Conservation (phyloP, 2,113 vertebrate species). For the Heterochromis multidens region DNA sequence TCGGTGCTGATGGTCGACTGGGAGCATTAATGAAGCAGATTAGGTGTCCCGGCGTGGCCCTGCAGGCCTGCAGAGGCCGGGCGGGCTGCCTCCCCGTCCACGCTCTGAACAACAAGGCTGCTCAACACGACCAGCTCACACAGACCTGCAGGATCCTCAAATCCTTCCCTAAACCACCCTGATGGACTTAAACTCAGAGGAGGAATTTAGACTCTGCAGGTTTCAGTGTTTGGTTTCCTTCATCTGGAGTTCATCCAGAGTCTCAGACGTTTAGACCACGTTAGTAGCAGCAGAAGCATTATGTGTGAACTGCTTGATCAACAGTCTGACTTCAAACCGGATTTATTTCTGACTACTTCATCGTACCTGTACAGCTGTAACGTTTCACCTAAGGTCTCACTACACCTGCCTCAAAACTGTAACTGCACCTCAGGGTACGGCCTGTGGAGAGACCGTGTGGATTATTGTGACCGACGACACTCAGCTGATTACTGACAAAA, state of each 20-base stretch:
- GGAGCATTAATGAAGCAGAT: conserved; percentile 76
- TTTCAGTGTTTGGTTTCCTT: too few relatives aligned
- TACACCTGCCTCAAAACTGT: not conserved
- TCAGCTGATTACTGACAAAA: too few relatives aligned
- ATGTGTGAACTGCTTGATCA: too few relatives aligned
- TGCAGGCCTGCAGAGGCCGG: not conserved
- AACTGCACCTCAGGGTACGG: too few relatives aligned
- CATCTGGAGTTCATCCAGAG: too few relatives aligned
- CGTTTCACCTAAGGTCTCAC: not conserved
- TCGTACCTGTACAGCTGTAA: not conserved
- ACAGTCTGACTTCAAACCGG: not conserved
- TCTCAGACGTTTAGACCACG: too few relatives aligned
- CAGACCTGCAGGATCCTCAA: not conserved
- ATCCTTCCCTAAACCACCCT: not conserved
- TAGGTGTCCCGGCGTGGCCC: conserved; percentile 58
- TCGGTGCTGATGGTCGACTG: conserved; percentile 69
- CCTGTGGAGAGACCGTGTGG: too few relatives aligned
- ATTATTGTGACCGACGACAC: too few relatives aligned
- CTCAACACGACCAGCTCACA: not conserved
- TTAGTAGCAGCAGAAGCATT: too few relatives aligned
- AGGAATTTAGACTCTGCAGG: too few relatives aligned
- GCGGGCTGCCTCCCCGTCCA: not conserved
- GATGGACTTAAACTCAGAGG: not conserved
- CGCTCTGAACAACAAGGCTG: not conserved
- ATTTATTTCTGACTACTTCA: not conserved